Evolutionary conservation across 1,140 invertebrate species (phyloP).

Genomic region (Drosophila auraria): DNA sequence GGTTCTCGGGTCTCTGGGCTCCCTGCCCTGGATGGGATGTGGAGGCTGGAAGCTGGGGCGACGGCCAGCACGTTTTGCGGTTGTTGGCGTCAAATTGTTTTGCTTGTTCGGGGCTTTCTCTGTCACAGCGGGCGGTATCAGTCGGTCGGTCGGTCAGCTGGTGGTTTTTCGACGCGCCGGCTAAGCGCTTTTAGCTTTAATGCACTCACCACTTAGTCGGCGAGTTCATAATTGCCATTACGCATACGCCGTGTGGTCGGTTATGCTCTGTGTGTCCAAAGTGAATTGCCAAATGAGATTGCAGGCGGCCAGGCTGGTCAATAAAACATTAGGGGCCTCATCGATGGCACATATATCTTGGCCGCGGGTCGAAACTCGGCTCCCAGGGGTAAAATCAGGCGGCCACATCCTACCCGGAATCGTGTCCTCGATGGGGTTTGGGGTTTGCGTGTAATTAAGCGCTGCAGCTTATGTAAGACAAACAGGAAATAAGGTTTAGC

Average conservation of each 20-base stretch:
- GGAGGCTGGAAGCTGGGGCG: constrained; percentile 10
- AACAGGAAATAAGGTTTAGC: constrained; percentile 81
- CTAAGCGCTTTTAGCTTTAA: constrained; percentile 81
- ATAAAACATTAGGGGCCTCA: constrained; percentile 41
- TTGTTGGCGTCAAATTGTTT: constrained; percentile 81
- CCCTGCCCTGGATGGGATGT: not conserved
- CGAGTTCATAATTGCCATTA: constrained; percentile 77
- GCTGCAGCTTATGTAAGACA: constrained; percentile 81
- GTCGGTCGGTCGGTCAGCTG: constrained; percentile 58
- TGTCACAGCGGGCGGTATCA: constrained; percentile 76
- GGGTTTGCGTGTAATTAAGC: constrained; percentile 74
- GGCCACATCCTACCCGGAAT: constrained; percentile 33
- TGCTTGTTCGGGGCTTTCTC: constrained; percentile 77
- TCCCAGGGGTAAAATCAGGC: constrained; percentile 36
- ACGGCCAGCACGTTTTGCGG: constrained; percentile 70
- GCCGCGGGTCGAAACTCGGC: not conserved
- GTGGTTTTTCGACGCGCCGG: constrained; percentile 53
- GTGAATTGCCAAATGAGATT: constrained; percentile 53
- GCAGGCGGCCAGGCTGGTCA: constrained; percentile 18
- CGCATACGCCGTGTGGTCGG: constrained; percentile 70
- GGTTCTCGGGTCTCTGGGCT: not conserved
- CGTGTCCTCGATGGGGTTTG: constrained; percentile 33
- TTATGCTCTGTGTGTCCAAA: constrained; percentile 30
- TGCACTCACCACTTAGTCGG: constrained; percentile 53
- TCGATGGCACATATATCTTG: constrained; percentile 33